Conservation (phyloP, 2,888 invertebrate species). For the Odontocolon sp. region DNA sequence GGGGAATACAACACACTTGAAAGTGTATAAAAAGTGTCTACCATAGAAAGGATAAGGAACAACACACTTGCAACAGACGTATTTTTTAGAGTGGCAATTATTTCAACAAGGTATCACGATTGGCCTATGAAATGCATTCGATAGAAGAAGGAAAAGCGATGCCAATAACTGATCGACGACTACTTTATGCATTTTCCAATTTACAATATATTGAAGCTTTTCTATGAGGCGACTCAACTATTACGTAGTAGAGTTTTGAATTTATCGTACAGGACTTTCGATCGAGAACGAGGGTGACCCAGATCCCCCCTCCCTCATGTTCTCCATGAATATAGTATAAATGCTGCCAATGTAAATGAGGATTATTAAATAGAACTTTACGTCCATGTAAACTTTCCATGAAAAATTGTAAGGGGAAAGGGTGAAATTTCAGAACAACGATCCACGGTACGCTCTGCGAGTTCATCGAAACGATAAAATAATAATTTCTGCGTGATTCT, state of each 20-base stretch:
- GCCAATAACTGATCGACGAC: not conserved
- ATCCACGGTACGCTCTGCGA: not conserved
- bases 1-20: too few species aligned
- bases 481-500: conserved; percentile 3
- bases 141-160: too few species aligned
- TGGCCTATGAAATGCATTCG: too few species aligned
- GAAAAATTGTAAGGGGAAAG: not conserved
- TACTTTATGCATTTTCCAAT: conserved; percentile 1
- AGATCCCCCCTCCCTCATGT: not conserved
- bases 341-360: conserved; percentile 22
- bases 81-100: too few species aligned
- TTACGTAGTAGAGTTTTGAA: conserved; percentile 11
- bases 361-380: conserved; percentile 21
- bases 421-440: not conserved
- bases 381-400: conserved; percentile 11
- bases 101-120: too few species aligned
- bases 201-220: conserved; percentile 27
- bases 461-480: not conserved
- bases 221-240: not conserved
- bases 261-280: not conserved
- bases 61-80: too few species aligned
- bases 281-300: conserved; percentile 8
- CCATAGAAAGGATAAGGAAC: too few species aligned
- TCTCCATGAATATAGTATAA: not conserved
- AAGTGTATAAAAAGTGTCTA: too few species aligned